Percentiles rank a stretch among this genome's conserved stretches.
phyloP scores from a whole-genome alignment of 53 echinoderm and acorn worm species.

The Glandiceps talaboti region DNA sequence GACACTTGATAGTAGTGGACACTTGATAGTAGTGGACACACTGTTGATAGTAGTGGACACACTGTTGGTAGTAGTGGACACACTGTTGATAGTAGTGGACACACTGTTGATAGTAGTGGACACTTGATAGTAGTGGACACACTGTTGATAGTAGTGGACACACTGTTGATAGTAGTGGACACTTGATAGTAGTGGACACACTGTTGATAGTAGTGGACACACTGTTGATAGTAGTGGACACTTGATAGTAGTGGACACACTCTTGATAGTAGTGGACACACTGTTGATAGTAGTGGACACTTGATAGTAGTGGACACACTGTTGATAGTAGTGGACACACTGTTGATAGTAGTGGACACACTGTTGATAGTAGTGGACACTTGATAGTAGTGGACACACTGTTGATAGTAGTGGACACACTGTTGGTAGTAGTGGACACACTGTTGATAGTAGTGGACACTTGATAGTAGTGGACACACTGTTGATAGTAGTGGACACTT shows the following conservation, averaged over 20 bases:
- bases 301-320: neutral
- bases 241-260: neutral
- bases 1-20: neutral
- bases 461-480: neutral
- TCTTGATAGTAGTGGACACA: neutral
- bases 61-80: neutral
- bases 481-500: neutral
- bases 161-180: neutral
- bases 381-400: neutral
- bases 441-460: neutral
- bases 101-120: neutral
- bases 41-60: neutral
- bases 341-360: neutral
- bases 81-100: neutral
- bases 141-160: neutral
- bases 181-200: too few species aligned
- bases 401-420: too few species aligned
- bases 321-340: too few species aligned
- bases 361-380: neutral
- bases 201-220: neutral
- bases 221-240: neutral
- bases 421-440: neutral
- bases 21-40: neutral
- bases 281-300: neutral
- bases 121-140: neutral